Evolutionary conservation across 2,113 vertebrate species (phyloP).

Genomic region (Puma concolor): DNA sequence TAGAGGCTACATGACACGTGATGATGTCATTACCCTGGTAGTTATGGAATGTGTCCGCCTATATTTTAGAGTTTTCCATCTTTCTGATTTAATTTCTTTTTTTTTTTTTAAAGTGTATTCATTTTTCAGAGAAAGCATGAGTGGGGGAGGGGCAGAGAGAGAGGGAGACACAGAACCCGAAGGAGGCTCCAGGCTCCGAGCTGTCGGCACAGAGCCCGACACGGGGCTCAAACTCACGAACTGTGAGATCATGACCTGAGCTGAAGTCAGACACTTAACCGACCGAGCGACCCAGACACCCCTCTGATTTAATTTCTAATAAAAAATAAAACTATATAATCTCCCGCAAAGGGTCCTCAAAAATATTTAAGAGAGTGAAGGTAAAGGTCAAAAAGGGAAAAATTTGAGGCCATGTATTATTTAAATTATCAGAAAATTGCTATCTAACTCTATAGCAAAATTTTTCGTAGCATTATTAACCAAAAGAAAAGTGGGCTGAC

Average conservation of each 20-base stretch:
- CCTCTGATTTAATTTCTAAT: constrained; percentile 24
- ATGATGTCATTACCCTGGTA: neutral
- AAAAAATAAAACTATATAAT: neutral
- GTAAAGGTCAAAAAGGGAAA: neutral
- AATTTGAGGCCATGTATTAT: neutral
- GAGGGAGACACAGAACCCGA: too few species aligned
- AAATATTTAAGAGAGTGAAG: constrained; percentile 36
- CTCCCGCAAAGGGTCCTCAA: neutral
- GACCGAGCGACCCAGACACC: too few species aligned
- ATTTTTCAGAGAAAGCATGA: too few species aligned
- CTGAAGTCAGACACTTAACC: too few species aligned
- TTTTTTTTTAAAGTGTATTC: too few species aligned
- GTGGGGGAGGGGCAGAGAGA: too few species aligned
- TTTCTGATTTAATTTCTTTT: constrained; percentile 10
- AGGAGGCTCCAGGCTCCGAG: too few species aligned
- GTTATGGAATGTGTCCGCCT: neutral
- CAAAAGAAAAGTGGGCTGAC: neutral
- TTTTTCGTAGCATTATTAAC: neutral
- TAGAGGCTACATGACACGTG: neutral
- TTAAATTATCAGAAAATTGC: neutral
- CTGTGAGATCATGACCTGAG: too few species aligned
- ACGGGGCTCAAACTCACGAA: too few species aligned
- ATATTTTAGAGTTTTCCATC: neutral
- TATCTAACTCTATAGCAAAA: neutral
- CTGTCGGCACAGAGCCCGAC: too few species aligned